phyloP scores from a whole-genome alignment of 30 jellyfish, hydroid and myxozoan genomes.

The Chrysaora quinquecirrha region DNA sequence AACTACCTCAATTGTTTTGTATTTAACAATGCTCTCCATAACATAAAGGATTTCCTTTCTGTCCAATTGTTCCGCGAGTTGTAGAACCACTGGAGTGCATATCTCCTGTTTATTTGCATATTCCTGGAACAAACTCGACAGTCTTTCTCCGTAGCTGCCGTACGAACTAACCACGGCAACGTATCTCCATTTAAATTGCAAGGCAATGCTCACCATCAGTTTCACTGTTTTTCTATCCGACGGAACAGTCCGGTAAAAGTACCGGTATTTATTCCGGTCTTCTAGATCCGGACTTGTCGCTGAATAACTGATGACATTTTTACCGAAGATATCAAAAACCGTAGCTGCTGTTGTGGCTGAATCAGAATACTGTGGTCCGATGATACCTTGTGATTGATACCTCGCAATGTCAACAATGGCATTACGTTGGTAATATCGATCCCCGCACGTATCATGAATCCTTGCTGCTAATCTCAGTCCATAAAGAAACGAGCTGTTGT shows the following conservation, averaged over 20 bases:
- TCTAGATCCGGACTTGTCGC: constrained; percentile 77
- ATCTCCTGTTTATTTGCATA: constrained; percentile 43
- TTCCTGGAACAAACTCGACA: constrained; percentile 42
- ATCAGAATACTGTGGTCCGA: constrained; percentile 82
- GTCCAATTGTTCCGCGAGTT: constrained; percentile 21
- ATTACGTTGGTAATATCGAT: constrained; percentile 29
- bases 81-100: constrained; percentile 59
- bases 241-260: constrained; percentile 78
- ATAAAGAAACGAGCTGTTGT: constrained; percentile 21
- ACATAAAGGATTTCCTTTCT: not conserved
- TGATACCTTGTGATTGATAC: constrained; percentile 38
- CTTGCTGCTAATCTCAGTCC: constrained; percentile 54
- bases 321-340: constrained; percentile 69
- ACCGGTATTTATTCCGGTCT: constrained; percentile 39
- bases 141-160: constrained; percentile 74
- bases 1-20: constrained; percentile 34
- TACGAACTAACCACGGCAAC: constrained; percentile 60
- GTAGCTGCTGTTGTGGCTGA: constrained; percentile 65
- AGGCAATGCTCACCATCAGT: constrained; percentile 60
- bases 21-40: constrained; percentile 9
- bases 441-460: constrained; percentile 78
- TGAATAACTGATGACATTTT: constrained; percentile 53
- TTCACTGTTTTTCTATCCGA: constrained; percentile 56
- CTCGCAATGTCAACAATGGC: constrained; percentile 23
- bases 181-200: constrained; percentile 63